Base-by-base conservation (phyloP, 30 jellyfish, hydroid and myxozoan species). In the Haliclystus octoradiatus region DNA sequence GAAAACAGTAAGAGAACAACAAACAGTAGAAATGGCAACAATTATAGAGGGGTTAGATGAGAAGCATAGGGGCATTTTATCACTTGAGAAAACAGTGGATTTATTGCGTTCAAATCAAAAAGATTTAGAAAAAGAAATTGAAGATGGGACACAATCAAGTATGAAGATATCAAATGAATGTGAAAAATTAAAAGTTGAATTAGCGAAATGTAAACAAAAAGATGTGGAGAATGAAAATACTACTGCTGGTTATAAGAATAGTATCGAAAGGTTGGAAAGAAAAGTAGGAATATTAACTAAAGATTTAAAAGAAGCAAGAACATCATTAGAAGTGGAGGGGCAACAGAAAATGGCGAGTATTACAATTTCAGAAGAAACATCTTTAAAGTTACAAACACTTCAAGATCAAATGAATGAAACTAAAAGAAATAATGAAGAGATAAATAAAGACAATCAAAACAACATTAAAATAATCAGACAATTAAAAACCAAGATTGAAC, bases 61-160 rank as follows among this genome's bases (percentile, higher is more conserved):
- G 25, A 28, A 72, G 2, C 34, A 78, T 49, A 49, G 75, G 60
- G 63, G 30, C 26, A 65, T 69, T 4, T 47, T 75, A 2, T 53
- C 74, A 4, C 82, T 79, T 24, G 82, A 79, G 69, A 79, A 50
- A 52, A 69, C 82, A 24, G 63, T 79, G 28, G 92, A 79, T 31
- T 79, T 80, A 49, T 50, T 79, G 35, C 50, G 74, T 3, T 78
- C 69, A 50, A 81, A 81, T 7, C 70, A 79, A 28, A 75, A 63
- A 7, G 92, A 79, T 70, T 33, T 79, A 28, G 92, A 79, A 63
- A n/a, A 80, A 46, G 92, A 79, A 40, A 81, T 79, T 22, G 70
- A 79, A 27, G 92, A 79, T 13, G 70, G 83, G 82, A 69, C 92
- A 32, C 32, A 65, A 23, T 69, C 63, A 49, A 69, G 83, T 69